These are phyloP conservation scores for Metacarcinus magister DNA, from an alignment of 2,888 invertebrate genomes.

Conservation along the genomic window DNA sequence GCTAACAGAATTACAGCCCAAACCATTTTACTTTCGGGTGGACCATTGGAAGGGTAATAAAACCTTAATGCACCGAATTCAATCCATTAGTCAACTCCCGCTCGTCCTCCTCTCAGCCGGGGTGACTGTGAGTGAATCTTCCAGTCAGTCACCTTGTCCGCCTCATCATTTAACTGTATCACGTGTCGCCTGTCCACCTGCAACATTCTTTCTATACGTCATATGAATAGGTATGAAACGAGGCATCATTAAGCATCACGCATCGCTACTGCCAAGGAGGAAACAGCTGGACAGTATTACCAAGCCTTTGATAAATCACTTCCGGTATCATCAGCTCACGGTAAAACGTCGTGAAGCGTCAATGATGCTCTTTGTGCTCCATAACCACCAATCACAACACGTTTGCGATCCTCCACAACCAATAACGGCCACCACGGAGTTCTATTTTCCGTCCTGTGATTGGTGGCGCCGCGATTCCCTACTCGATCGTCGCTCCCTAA, in stretches of 20 bases:
- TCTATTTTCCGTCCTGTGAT: not conserved
- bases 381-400: conserved; percentile 6
- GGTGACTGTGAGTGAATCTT: not conserved
- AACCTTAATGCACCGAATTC: not conserved
- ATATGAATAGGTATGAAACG: not conserved
- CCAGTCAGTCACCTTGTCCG: not conserved
- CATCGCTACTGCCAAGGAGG: not conserved
- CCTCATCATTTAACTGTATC: not conserved
- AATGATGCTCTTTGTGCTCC: not conserved
- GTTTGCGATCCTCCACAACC: not conserved
- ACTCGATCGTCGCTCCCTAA: not conserved
- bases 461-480: not conserved
- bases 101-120: not conserved
- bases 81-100: conserved; percentile 45
- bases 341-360: not conserved
- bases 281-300: not conserved
- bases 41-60: not conserved
- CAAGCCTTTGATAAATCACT: not conserved
- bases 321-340: not conserved
- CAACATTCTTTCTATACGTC: not conserved
- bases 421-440: not conserved
- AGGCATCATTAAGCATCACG: not conserved
- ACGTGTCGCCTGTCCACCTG: not conserved
- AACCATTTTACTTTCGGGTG: not conserved
- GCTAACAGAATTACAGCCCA: not conserved